These are phyloP conservation scores for Sebastes steindachneri DNA, from an alignment of 2,797 vertebrate genomes.

Conservation along the genomic window DNA sequence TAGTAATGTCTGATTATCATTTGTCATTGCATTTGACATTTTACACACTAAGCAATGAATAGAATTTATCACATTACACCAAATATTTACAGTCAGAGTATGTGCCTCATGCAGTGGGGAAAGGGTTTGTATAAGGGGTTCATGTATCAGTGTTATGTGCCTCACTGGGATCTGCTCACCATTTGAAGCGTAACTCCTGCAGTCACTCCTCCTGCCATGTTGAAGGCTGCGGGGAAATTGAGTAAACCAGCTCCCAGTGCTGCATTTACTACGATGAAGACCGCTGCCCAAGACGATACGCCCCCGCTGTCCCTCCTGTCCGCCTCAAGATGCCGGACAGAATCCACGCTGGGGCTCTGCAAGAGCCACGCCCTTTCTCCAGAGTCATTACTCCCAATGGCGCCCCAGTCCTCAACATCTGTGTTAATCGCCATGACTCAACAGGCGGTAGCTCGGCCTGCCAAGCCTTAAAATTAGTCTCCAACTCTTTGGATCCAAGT, in stretches of 20 bases:
- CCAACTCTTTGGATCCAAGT: neutral
- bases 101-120: neutral
- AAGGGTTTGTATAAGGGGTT: neutral
- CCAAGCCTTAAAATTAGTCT: neutral
- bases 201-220: conserved; percentile 90
- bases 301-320: conserved; percentile 62
- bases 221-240: conserved; percentile 97
- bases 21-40: neutral
- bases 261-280: conserved; percentile 97
- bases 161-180: conserved; percentile 80
- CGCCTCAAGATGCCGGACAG: conserved; percentile 59
- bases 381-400: conserved; percentile 80
- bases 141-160: neutral
- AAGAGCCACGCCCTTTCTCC: conserved; percentile 92
- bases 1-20: neutral
- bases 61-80: neutral
- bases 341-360: conserved; percentile 92
- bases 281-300: conserved; percentile 86
- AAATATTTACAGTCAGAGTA: neutral
- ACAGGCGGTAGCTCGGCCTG: conserved; percentile 68
- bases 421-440: conserved; percentile 87
- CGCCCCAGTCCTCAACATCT: conserved; percentile 85
- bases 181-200: conserved; percentile 90
- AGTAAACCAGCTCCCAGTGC: conserved; percentile 95
- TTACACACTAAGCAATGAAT: neutral